Evolutionary conservation across 2,888 invertebrate species (phyloP).

Genomic region (Dicycla oo): DNA sequence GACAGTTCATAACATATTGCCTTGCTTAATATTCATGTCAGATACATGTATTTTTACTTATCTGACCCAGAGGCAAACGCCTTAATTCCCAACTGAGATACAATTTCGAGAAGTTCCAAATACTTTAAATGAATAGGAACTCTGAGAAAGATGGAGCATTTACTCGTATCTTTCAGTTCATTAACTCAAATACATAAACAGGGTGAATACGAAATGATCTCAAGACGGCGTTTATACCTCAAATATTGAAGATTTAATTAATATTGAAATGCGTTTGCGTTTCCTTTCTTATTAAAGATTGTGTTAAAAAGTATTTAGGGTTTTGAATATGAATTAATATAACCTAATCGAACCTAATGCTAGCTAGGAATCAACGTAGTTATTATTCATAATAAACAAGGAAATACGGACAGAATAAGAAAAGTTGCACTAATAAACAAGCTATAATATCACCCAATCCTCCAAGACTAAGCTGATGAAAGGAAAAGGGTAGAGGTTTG

Average conservation of each 20-base stretch:
- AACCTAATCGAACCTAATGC: background rate
- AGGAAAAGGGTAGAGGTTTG: slow-evolving; percentile 46
- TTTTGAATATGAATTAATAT: background rate
- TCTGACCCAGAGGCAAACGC: slow-evolving; percentile 16
- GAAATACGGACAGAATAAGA: background rate
- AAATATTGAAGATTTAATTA: background rate
- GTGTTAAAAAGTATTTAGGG: background rate
- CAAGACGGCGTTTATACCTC: background rate
- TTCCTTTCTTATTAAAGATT: background rate
- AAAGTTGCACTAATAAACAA: background rate
- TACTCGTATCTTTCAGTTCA: slow-evolving; percentile 12
- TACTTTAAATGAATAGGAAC: slow-evolving; percentile 6
- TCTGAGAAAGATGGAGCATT: slow-evolving; percentile 17
- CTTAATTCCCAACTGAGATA: slow-evolving; percentile 36
- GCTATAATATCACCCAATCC: background rate
- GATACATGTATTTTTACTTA: slow-evolving; percentile 41
- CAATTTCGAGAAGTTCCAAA: slow-evolving; percentile 26
- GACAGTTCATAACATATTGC: slow-evolving; percentile 25
- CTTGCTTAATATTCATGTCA: slow-evolving; percentile 43
- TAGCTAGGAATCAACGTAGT: background rate
- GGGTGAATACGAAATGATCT: background rate
- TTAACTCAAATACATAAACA: background rate
- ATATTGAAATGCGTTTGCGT: background rate
- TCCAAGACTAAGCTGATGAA: slow-evolving; percentile 39
- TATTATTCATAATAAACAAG: background rate